Conservation (phyloP, 2,113 vertebrate species). For the Laterallus jamaicensis region DNA sequence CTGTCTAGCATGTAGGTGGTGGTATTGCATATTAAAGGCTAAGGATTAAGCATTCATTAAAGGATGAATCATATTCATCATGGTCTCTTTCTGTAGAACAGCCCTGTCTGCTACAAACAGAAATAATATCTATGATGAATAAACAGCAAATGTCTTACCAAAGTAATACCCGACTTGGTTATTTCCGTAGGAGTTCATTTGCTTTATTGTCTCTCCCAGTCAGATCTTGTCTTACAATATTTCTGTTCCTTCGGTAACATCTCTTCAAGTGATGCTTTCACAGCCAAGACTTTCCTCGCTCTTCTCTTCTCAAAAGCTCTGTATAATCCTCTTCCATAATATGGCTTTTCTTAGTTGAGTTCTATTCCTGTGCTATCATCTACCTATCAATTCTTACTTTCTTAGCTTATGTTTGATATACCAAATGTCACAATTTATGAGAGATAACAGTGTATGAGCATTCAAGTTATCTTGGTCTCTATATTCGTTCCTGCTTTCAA, state of each 20-base stretch:
- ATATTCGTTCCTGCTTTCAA: not conserved
- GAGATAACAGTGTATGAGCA: not conserved
- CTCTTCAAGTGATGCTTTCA: not conserved
- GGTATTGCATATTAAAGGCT: not conserved
- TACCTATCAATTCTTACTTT: not conserved
- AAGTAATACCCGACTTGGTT: not conserved
- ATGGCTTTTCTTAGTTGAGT: not conserved
- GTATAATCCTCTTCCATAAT: not conserved
- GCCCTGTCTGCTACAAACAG: not conserved
- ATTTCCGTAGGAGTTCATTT: not conserved
- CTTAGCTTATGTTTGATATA: not conserved
- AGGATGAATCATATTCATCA: constrained; percentile 49
- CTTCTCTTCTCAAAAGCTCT: not conserved
- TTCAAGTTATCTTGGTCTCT: not conserved
- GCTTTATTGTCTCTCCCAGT: not conserved
- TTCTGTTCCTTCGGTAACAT: not conserved
- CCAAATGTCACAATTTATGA: not conserved
- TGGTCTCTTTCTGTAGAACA: not conserved
- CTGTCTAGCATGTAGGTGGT: not conserved
- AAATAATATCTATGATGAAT: constrained; percentile 23
- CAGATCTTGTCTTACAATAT: not conserved
- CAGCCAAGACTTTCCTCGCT: not conserved
- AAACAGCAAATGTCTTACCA: constrained; percentile 12
- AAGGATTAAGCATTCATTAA: constrained; percentile 42
- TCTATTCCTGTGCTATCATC: not conserved